Conservation (phyloP, 2,113 vertebrate genomes). For the Ariopsis seemanni region DNA sequence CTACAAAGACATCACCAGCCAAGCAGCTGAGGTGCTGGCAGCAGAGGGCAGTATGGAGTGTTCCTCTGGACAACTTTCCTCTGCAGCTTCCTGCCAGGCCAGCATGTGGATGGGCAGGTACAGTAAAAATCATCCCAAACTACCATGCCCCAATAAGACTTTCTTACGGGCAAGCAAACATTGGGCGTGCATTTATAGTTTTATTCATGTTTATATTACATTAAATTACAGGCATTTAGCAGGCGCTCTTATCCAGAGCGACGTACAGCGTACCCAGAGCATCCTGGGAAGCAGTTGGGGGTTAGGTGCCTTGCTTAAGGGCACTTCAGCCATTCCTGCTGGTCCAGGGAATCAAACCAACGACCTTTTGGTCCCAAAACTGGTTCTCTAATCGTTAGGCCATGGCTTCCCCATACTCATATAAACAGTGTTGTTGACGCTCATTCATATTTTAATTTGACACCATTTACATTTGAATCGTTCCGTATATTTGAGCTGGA, state of each 20-base stretch:
- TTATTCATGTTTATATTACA: neutral
- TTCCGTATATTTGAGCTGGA: neutral
- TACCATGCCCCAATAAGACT: neutral
- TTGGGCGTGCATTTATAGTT: neutral
- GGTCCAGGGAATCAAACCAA: no score
- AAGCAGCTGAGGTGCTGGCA: conserved; percentile 84
- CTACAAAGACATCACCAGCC: conserved; percentile 92
- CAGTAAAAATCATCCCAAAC: neutral
- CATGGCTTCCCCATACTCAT: no score
- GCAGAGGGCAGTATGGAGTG: conserved; percentile 72
- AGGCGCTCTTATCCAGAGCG: no score
- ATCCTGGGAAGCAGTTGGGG: no score
- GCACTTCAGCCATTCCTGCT: no score
- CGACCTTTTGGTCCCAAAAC: no score
- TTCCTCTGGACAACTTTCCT: conserved; percentile 71
- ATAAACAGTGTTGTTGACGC: no score
- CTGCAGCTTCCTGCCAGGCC: conserved; percentile 86
- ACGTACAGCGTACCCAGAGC: no score
- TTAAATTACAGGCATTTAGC: no score
- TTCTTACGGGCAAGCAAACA: neutral
- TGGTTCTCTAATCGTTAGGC: no score
- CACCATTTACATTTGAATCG: neutral
- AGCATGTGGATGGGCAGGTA: conserved; percentile 98
- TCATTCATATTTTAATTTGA: neutral
- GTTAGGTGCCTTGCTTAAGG: no score